Base-by-base conservation (phyloP, 2,888 invertebrate genomes). In the Pristionchus mayeri region DNA sequence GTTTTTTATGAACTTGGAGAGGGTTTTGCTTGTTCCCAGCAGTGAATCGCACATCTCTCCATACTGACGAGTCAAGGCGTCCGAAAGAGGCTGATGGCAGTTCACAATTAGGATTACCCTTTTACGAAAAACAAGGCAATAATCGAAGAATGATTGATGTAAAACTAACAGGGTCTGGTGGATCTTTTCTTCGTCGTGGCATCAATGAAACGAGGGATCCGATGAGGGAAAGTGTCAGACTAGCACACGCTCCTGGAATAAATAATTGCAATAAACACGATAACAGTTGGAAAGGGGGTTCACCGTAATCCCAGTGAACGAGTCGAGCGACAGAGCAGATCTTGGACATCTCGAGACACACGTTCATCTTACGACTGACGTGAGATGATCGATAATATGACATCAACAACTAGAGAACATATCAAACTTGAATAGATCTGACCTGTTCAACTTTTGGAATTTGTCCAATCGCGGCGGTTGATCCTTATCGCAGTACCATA, bases 371-470 rank as follows among this genome's bases (percentile, higher is more conserved):
- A 24, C 80, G 80, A 57, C 80, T 80, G 50, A 1, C 24, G 30
- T 7, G 11, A 34, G 4, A 67, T 34, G 4, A 37, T 67, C 21
- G 21, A 18, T 21, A 75, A 44, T n/a, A n/a, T n/a, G 24, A 7
- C 21, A 18, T 44, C 3, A 3, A 75, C 16, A 44, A 44, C n/a
- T 75, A 18, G 44, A 3, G 13, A 40, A 30, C 3, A n/a, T 63
- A 71, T 40, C 40, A 40, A 40, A 40, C 24, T 7, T 7, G 13
- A 30, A 27, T 30, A 18, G 30, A 30, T 13, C 40, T 13, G 21
- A 84, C 84, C 84, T 75, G 84, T 57, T 75, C 75, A 75, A n/a
- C 18, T 44, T 75, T 40, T 84, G 75, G 30, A 71, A 75, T 37
- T 27, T 34, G 13, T 84, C 84, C 24, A 67, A 11, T 7, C 75